Evolutionary conservation across 2,113 vertebrate genomes (phyloP).

Genomic region (Oreocharis arfaki): DNA sequence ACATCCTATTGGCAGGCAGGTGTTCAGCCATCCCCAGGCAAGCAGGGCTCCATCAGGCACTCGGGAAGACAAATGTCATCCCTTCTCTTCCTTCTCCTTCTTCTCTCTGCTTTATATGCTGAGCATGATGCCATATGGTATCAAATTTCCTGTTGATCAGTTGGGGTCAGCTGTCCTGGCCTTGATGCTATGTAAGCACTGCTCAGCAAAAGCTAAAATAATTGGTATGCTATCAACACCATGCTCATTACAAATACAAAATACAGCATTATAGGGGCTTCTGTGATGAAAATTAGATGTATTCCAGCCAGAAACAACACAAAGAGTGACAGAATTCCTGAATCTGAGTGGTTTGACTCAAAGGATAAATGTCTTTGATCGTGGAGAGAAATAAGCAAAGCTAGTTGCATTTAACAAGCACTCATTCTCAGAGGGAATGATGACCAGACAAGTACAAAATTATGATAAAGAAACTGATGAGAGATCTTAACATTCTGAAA

Average conservation of each 20-base stretch:
- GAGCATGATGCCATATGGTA: accelerated
- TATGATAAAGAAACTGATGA: neutral
- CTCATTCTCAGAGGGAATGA: neutral
- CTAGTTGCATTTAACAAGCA: accelerated
- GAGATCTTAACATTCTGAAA: neutral
- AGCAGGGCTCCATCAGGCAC: neutral
- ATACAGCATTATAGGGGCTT: neutral
- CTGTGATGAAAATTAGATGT: neutral
- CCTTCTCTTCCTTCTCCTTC: neutral
- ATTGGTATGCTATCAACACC: neutral
- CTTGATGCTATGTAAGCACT: neutral
- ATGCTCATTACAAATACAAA: neutral
- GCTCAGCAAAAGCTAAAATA: neutral
- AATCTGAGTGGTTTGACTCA: neutral
- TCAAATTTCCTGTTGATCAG: neutral
- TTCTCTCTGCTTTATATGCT: neutral
- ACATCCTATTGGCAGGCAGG: accelerated
- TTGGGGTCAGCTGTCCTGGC: neutral
- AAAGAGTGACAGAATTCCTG: neutral
- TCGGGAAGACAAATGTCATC: neutral
- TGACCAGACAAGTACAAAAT: neutral
- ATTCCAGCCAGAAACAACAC: neutral
- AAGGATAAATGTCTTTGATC: neutral
- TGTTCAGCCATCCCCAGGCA: neutral
- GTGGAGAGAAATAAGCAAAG: neutral